phyloP scores from a whole-genome alignment of 2,113 vertebrate species.

The Seriola quinqueradiata region DNA sequence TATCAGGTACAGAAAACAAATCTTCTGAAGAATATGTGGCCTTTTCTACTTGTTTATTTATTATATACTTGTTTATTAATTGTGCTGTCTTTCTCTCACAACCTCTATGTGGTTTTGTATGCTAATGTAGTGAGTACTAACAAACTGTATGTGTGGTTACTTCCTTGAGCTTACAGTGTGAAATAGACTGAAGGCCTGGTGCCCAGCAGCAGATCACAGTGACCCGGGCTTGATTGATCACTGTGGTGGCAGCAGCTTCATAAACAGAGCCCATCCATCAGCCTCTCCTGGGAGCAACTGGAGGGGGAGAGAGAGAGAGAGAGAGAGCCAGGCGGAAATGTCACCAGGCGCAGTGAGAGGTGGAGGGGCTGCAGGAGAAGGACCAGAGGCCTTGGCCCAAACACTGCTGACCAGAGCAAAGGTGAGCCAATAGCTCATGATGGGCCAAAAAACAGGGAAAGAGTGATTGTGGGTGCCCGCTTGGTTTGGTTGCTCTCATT shows the following conservation, averaged over 20 bases:
- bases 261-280: slow-evolving; percentile 85
- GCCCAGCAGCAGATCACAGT: slow-evolving; percentile 65
- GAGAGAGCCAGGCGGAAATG: slow-evolving; percentile 74
- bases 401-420: slow-evolving; percentile 75
- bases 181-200: slow-evolving; percentile 57
- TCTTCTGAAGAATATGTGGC: neutral
- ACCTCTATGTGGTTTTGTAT: neutral
- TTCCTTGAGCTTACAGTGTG: slow-evolving; percentile 35
- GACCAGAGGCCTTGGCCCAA: slow-evolving; percentile 58
- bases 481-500: neutral
- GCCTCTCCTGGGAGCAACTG: slow-evolving; percentile 75
- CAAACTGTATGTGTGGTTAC: slow-evolving; percentile 40
- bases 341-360: slow-evolving; percentile 63
- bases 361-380: slow-evolving; percentile 34
- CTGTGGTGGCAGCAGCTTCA: slow-evolving; percentile 83
- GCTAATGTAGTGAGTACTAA: slow-evolving; percentile 14
- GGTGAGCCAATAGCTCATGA: slow-evolving; percentile 55
- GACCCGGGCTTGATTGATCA: slow-evolving; percentile 82
- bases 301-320: slow-evolving; percentile 29
- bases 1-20: slow-evolving; percentile 9
- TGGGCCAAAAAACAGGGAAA: slow-evolving; percentile 41
- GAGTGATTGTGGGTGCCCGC: slow-evolving; percentile 32
- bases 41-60: neutral
- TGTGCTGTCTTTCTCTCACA: neutral
- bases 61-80: too few species aligned